Percentiles rank a stretch among this genome's conserved stretches.
Conservation (phyloP, 2,113 vertebrate genomes). For the Scartelaos histophorus region DNA sequence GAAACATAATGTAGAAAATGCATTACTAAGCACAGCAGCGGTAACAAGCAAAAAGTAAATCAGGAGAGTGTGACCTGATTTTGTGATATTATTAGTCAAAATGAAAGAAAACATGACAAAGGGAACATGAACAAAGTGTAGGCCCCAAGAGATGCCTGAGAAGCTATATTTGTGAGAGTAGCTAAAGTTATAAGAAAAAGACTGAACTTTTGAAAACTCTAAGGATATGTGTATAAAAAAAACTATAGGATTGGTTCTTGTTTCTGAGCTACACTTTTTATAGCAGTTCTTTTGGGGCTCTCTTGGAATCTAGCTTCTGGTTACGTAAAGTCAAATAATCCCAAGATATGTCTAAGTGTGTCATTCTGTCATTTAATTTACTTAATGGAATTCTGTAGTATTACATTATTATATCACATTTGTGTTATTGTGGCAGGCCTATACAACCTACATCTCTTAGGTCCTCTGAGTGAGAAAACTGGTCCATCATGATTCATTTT, state of each 20-base stretch:
- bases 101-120: constrained; percentile 35
- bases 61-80: not conserved
- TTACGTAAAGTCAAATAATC: not conserved
- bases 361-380: too few species aligned
- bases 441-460: too few species aligned
- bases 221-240: not conserved
- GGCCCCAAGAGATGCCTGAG: not conserved
- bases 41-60: constrained; percentile 26
- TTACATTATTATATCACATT: too few species aligned
- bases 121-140: not conserved
- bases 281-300: not conserved
- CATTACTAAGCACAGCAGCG: constrained; percentile 37
- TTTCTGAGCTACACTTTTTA: not conserved
- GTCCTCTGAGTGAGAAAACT: too few species aligned
- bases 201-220: not conserved
- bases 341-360: not conserved
- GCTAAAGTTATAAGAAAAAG: not conserved
- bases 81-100: constrained; percentile 6
- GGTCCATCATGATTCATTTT: too few species aligned
- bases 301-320: not conserved
- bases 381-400: too few species aligned
- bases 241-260: not conserved
- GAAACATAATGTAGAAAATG: constrained; percentile 32
- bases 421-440: too few species aligned
- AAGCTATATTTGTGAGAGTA: not conserved